phyloP scores from a whole-genome alignment of 2,888 invertebrate genomes.

The Fragum fragum region DNA sequence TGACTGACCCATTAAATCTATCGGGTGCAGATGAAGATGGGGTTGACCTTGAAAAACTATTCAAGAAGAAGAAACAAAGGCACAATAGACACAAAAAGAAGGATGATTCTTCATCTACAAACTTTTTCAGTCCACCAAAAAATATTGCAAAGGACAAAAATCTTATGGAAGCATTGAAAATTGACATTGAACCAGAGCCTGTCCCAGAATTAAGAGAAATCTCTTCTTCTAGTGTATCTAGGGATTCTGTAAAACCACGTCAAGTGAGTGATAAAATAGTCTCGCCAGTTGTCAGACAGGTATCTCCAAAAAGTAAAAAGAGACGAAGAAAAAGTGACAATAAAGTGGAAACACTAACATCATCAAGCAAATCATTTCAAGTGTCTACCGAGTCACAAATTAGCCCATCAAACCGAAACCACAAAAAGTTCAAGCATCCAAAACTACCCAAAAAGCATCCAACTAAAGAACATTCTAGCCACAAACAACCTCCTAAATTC shows the following conservation, averaged over 20 bases:
- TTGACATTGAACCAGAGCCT: constrained; percentile 71
- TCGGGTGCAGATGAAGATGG: constrained; percentile 84
- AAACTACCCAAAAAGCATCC: constrained; percentile 52
- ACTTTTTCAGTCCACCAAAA: constrained; percentile 54
- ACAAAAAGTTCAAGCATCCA: constrained; percentile 63
- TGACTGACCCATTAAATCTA: constrained; percentile 96
- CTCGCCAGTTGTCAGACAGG: constrained; percentile 82
- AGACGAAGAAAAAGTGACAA: constrained; percentile 77
- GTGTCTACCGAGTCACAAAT: constrained; percentile 51
- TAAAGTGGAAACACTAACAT: constrained; percentile 60
- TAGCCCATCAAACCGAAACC: constrained; percentile 41
- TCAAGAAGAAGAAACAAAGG: constrained; percentile 72
- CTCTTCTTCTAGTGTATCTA: constrained; percentile 38
- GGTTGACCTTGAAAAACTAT: constrained; percentile 69
- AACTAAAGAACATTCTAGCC: constrained; percentile 46
- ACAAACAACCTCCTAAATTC: constrained; percentile 89
- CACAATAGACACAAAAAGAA: constrained; percentile 70
- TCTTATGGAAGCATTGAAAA: constrained; percentile 76
- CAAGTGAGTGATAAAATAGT: constrained; percentile 76
- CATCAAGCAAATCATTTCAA: constrained; percentile 58
- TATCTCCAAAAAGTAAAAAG: constrained; percentile 75
- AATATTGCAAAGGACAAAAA: constrained; percentile 70
- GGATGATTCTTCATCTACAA: constrained; percentile 43
- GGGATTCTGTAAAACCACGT: constrained; percentile 54
- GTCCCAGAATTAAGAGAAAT: constrained; percentile 19